phyloP scores from a whole-genome alignment of 2,113 vertebrate genomes.

The Budorcas taxicolor region DNA sequence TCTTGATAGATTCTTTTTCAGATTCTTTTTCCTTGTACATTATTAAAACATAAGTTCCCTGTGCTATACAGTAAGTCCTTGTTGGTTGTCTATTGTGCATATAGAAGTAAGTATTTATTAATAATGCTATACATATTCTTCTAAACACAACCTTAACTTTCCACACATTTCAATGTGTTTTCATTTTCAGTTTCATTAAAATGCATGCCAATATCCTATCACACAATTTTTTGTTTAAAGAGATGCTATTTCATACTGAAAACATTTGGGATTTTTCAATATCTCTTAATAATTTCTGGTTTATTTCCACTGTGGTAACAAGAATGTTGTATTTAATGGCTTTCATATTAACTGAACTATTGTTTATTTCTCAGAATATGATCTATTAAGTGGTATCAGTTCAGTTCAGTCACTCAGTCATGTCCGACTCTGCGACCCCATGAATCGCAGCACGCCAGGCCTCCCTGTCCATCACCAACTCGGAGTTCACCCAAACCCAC shows the following conservation, averaged over 20 bases:
- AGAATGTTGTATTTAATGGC: neutral
- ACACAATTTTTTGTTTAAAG: neutral
- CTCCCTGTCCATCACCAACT: no score
- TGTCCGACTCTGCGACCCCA: rapidly evolving
- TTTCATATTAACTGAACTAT: neutral
- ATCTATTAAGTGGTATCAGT: neutral
- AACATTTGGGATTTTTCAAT: neutral
- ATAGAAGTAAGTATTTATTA: neutral
- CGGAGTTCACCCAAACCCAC: no score
- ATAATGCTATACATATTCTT: neutral
- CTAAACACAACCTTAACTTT: neutral
- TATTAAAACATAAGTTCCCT: neutral
- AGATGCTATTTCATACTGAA: neutral
- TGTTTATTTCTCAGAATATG: neutral
- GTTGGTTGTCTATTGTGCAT: neutral
- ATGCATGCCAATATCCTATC: neutral
- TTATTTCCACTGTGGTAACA: neutral
- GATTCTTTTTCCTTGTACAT: neutral
- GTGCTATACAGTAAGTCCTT: neutral
- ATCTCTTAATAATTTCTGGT: neutral
- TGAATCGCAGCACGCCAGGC: no score
- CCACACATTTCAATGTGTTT: neutral
- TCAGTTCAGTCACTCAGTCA: no score
- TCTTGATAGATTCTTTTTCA: neutral
- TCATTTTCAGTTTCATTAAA: neutral